Evolutionary conservation across 2,888 invertebrate genomes (phyloP).

Genomic region (Pomacea canaliculata): DNA sequence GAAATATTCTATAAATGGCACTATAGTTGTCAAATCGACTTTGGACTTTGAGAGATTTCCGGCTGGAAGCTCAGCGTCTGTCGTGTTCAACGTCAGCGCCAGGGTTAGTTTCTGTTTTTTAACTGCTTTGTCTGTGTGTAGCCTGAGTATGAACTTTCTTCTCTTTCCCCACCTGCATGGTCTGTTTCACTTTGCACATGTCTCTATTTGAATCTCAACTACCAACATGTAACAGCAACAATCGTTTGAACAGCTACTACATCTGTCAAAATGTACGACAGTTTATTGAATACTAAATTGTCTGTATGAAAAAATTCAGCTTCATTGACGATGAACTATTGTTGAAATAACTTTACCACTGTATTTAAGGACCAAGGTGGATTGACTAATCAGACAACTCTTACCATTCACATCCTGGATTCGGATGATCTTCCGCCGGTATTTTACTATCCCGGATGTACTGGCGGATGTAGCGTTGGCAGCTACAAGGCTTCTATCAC

Average conservation of each 20-base stretch:
- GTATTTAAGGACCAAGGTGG: slow-evolving; percentile 26
- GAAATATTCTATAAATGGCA: neutral
- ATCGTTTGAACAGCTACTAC: too few relatives aligned
- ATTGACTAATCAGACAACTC: slow-evolving; percentile 19
- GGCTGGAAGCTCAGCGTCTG: neutral
- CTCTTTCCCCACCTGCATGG: too few relatives aligned
- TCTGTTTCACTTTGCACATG: too few relatives aligned
- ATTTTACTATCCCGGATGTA: slow-evolving; percentile 30
- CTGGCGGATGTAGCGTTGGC: neutral
- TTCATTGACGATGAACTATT: too few relatives aligned
- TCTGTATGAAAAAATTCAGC: too few relatives aligned
- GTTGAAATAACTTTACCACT: too few relatives aligned
- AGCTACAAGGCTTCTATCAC: neutral
- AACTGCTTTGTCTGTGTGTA: neutral
- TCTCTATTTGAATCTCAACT: too few relatives aligned
- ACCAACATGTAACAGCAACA: too few relatives aligned
- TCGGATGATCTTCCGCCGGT: slow-evolving; percentile 32
- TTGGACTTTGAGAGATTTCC: neutral
- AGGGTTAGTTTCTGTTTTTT: neutral
- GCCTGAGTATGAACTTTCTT: too few relatives aligned
- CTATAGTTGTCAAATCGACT: neutral
- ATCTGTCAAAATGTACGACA: too few relatives aligned
- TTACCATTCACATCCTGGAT: slow-evolving; percentile 31
- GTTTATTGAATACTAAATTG: too few relatives aligned
- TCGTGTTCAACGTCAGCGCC: neutral